Conservation (phyloP, 1,140 invertebrate genomes). For the Scaptomyza montana region DNA sequence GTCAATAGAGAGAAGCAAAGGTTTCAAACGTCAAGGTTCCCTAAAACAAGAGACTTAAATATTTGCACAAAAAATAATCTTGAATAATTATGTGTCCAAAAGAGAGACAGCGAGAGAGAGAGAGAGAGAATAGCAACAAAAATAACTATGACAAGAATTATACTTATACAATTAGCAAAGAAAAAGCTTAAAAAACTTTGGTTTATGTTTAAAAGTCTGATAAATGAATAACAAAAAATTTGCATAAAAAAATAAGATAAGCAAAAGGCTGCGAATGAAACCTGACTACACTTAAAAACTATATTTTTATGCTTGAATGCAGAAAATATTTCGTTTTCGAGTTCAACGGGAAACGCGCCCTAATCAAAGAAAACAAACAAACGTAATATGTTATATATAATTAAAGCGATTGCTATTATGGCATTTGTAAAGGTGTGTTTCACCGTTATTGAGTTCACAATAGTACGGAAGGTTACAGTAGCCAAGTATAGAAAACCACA, state of each 20-base stretch:
- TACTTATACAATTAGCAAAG: conserved; percentile 61
- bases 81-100: conserved; percentile 56
- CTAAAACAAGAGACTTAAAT: conserved; percentile 25
- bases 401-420: conserved; percentile 44
- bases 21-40: conserved; percentile 32
- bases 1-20: conserved; percentile 8
- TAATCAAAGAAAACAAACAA: conserved; percentile 23
- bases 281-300: too few species aligned
- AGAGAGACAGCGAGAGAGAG: neutral
- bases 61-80: conserved; percentile 59
- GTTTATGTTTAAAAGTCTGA: conserved; percentile 54
- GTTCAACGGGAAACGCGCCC: conserved; percentile 24
- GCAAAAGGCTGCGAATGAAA: conserved; percentile 19
- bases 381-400: conserved; percentile 34
- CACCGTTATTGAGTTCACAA: neutral
- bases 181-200: conserved; percentile 12
- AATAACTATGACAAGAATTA: conserved; percentile 43
- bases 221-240: conserved; percentile 25
- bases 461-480: neutral
- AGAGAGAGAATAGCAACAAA: conserved; percentile 4
- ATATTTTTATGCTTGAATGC: conserved; percentile 50
- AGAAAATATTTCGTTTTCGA: neutral
- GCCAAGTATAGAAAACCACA: conserved; percentile 3
- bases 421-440: conserved; percentile 31
- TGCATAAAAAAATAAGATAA: conserved; percentile 16